A percentile compares a stretch with the other conserved stretches of the same genome.
These are phyloP conservation scores for Congeria kusceri DNA, from an alignment of 2,888 invertebrate species.

Conservation along the genomic window DNA sequence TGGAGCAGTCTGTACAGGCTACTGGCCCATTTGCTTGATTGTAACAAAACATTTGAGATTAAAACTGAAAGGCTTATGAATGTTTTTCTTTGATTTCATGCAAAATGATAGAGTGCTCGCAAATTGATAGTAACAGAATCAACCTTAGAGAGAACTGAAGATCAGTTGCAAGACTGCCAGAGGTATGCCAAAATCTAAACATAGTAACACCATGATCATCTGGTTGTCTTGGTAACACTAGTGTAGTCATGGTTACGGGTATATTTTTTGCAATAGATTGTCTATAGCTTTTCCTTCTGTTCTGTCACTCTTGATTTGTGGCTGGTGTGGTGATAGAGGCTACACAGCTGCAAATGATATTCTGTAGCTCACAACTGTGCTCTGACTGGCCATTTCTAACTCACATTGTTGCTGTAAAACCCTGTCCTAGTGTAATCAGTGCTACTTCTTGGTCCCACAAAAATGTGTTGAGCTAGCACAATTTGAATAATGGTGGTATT, in stretches of 20 bases:
- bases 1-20: conserved; percentile 8
- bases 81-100: conserved; percentile 25
- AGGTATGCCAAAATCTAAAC: conserved; percentile 72
- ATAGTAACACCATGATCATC: not conserved
- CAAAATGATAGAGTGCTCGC: conserved; percentile 94
- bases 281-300: too few species aligned
- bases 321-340: too few species aligned
- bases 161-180: conserved; percentile 77
- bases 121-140: conserved; percentile 90
- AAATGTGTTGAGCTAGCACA: too few species aligned
- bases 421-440: too few species aligned
- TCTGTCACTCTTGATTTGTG: too few species aligned
- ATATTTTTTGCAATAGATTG: not conserved
- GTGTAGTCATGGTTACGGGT: conserved; percentile 4
- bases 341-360: too few species aligned
- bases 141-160: conserved; percentile 83
- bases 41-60: not conserved
- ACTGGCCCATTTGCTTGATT: conserved; percentile 4
- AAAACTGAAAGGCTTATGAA: not conserved
- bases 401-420: too few species aligned
- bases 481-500: too few species aligned
- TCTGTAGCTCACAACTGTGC: too few species aligned
- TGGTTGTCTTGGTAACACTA: conserved; percentile 9
- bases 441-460: too few species aligned
- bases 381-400: too few species aligned